These are phyloP conservation scores for Drosophila willistoni DNA, from an alignment of 1,140 invertebrate species.

Conservation along the genomic window DNA sequence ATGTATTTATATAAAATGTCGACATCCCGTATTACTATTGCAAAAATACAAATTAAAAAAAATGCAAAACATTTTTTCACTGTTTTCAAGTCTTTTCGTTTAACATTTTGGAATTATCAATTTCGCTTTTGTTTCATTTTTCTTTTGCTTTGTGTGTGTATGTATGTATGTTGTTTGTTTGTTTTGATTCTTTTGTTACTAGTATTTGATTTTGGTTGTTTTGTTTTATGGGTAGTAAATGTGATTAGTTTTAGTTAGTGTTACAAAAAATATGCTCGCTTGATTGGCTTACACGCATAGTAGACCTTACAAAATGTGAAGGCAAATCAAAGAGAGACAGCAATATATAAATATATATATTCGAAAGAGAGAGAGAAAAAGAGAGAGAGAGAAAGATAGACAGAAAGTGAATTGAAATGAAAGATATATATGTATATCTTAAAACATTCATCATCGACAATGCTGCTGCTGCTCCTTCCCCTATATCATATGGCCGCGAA, in stretches of 20 bases:
- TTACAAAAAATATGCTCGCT: constrained; percentile 42
- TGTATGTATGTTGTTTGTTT: constrained; percentile 5
- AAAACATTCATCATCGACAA: not conserved
- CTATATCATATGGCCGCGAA: constrained; percentile 60
- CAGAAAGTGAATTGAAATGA: constrained; percentile 22
- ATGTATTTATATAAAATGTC: not conserved
- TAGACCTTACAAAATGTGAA: constrained; percentile 29
- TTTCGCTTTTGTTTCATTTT: constrained; percentile 22
- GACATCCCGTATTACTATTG: constrained; percentile 55
- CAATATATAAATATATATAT: not conserved
- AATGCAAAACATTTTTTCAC: constrained; percentile 11
- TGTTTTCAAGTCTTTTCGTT: constrained; percentile 73
- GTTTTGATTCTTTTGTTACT: constrained; percentile 46
- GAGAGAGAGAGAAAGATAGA: constrained; percentile 22
- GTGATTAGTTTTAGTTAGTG: constrained; percentile 26
- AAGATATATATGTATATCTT: constrained; percentile 22
- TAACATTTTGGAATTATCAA: constrained; percentile 68
- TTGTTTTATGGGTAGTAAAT: constrained; percentile 13
- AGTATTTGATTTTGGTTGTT: constrained; percentile 43
- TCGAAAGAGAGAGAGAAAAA: constrained; percentile 19
- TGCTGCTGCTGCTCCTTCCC: not conserved
- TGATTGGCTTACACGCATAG: constrained; percentile 62
- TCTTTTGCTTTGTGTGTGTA: not conserved
- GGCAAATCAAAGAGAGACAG: constrained; percentile 20
- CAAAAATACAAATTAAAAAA: constrained; percentile 32